Base-by-base conservation (phyloP, 2,888 invertebrate species). In the Drosophila yooni region DNA sequence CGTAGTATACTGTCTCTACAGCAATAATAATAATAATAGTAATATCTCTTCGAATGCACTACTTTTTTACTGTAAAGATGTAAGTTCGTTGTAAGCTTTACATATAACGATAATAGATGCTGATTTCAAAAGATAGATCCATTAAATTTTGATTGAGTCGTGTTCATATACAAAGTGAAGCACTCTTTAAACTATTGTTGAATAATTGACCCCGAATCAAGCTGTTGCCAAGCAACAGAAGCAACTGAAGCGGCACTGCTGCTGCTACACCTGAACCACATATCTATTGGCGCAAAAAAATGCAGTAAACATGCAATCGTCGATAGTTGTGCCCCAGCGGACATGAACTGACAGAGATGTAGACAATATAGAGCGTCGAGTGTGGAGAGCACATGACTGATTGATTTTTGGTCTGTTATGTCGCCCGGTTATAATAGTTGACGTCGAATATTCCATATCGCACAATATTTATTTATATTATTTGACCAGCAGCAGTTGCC, bases 211-310 rank as follows among this genome's bases (percentile, higher is more conserved):
- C 54, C 36, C 36, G 60, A 66, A 68, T 56, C 29, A 65, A 67
- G 56, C 56, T 70, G 81, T 81, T 82, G 66, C 78, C 62, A 51
- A 27, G 65, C 46, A 51, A 67, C 74, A 27, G 21, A n/a, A 38
- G 43, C 46, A 63, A 48, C 65, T 50, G 27, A 54, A 38, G 38
- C 27, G 38, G 18, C 6, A 54, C 38, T n/a, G n/a, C 13, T n/a
- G 13, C 38, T 36, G 15, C 54, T 36, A 4, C 27, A 56, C 36
- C 38, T n/a, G 64, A 70, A 56, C 43, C 62, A 51, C 43, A 52
- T 25, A 59, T 74, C 64, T 60, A 48, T 66, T 66, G 36, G 38
- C 29, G 38, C 29, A 38, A 38, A 38, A 36, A 38, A 29, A 38
- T 61, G 52, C 25, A 31, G 48, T 46, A 63, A 70, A 76, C 69